Evolutionary conservation across 2,888 invertebrate genomes (phyloP), one percentile per base, ranked within the genome.

Genomic region (Dynastes hyllus): DNA sequence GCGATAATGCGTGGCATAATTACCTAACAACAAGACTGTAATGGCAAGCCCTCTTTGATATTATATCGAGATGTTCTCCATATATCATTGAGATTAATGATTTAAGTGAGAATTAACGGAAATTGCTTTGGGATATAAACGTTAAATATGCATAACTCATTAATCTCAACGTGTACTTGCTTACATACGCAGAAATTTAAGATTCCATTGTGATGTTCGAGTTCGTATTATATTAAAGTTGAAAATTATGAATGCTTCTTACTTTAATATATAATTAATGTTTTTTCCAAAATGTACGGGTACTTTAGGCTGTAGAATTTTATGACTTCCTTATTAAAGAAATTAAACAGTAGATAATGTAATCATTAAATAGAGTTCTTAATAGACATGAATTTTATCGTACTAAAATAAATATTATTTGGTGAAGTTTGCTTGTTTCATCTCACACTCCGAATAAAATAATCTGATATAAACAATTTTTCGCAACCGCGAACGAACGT

Each of bases 381-480:
- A 45, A 45, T 45, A 67, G 67, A 67, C 67, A 50, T 45, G 67
- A 45, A 32, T 50, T 67, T 50, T 67, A 67, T 27, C 45, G 67
- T 50, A 22, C 16, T 67, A 67, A 45, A 50, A 27, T 45, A 67
- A 67, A 67, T 45, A 67, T 50, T 45, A 9, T 67, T 27, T 27
- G 22, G 27, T 50, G 67, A 45, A 27, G 22, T 67, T 67, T 16
- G 45, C 22, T 67, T 67, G 45, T 67, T 67, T 67, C 66, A 45
- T 45, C 45, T 67, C 45, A 45, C n/a, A 63, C 11, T 27, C 32
- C 32, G 63, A 63, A 63, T 63, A 63, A 63, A 63, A 67, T 67
- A 67, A 67, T 67, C 27, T 67, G 32, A 67, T 67, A 50, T 50
- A 67, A 67, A 67, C 67, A 50, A 45, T 45, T 63, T 63, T 63